Conservation (phyloP, 1,140 invertebrate species). For the Apis mellifera region DNA sequence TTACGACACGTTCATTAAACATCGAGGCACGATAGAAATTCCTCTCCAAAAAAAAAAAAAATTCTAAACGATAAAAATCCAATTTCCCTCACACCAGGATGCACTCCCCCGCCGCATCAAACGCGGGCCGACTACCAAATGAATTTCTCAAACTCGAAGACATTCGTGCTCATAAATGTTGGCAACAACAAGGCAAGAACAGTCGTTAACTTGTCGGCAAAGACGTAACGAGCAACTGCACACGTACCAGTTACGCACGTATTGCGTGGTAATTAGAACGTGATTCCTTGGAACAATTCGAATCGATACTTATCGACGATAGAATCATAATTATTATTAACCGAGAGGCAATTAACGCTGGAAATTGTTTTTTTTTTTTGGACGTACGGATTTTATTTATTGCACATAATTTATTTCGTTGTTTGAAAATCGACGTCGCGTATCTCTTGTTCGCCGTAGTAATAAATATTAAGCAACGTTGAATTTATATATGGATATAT, state of each 20-base stretch:
- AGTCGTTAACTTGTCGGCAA: constrained; percentile 8
- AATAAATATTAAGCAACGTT: too few relatives aligned
- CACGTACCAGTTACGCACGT: not conserved
- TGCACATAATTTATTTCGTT: not conserved
- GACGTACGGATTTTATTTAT: not conserved
- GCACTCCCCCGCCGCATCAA: too few relatives aligned
- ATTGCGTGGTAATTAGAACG: constrained; percentile 1
- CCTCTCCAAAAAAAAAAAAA: too few relatives aligned
- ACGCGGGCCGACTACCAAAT: not conserved
- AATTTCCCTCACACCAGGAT: not conserved
- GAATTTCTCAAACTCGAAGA: constrained; percentile 6
- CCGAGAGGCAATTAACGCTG: not conserved
- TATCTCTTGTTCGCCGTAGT: too few relatives aligned
- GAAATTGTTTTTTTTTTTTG: not conserved
- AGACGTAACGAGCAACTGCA: not conserved
- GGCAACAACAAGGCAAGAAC: not conserved
- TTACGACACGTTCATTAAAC: not conserved
- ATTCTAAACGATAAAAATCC: not conserved
- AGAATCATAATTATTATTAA: not conserved
- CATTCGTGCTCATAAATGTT: not conserved
- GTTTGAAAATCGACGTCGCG: not conserved
- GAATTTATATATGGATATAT: too few relatives aligned
- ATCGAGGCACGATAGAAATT: not conserved
- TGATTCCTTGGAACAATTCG: not conserved
- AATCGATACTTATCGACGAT: constrained; percentile 9